Evolutionary conservation across 2,113 vertebrate genomes (phyloP), one percentile per base, ranked within the genome.

Genomic region (Anser cygnoides): DNA sequence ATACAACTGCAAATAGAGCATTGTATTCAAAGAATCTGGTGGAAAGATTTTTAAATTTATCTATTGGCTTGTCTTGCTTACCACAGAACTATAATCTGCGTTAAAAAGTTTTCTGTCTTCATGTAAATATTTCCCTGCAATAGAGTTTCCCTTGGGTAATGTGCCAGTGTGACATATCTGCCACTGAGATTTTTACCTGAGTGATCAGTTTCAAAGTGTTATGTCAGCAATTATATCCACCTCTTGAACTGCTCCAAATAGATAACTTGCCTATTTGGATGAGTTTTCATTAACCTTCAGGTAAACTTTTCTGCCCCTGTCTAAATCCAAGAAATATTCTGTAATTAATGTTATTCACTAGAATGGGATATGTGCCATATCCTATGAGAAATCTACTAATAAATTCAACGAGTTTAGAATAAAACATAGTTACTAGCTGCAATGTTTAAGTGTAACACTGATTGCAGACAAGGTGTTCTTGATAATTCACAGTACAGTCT

Each of bases 401-500:
- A 7, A 57, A 52, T 83, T 52, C 25, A 4, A 18, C 4, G 13
- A 13, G 18, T 11, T 20, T 43, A 59, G 23, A 75, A 54, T 33
- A 41, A 91, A 43, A 46, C 43, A 15, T 16, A 17, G 29, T 25
- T 52, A 16, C 5, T 44, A 29, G 3, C 44, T 62, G 11, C 33
- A 33, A 29, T 8, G 33, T 35, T 19, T 13, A 57, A 50, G 9
- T 11, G 10, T 28, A 59, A 2, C 35, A 58, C 23, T 83, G 58
- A 6, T 31, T 1, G 0, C 44, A 37, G 49, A 4, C 37, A 71
- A 82, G 87, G 80, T 83, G 35, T 44, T 86, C 33, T 18, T 13
- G 9, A 44, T 26, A 9, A 17, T 74, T 77, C 88, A 96, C 95
- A 97, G 92, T 96, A 94, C 96, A 95, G 50, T 35, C 79, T 91